A percentile compares a stretch with the other conserved stretches of the same genome.
Evolutionary conservation across 2,797 vertebrate species (phyloP).

Genomic region (Sebastes cheni): DNA sequence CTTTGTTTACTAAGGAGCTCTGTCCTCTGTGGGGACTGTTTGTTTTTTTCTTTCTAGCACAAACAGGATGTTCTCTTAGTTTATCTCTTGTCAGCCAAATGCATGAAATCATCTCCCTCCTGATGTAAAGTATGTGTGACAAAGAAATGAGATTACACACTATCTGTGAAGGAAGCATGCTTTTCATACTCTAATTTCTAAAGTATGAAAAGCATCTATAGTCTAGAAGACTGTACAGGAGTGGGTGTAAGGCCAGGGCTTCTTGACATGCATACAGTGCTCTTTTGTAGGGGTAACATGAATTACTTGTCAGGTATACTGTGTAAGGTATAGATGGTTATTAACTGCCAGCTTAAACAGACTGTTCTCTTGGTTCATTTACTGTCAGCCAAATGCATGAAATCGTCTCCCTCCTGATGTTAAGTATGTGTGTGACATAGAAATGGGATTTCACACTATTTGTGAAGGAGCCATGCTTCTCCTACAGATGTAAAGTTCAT

Average conservation of each 20-base stretch:
- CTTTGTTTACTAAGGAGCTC: conserved; percentile 63
- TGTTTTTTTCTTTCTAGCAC: background rate
- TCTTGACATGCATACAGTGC: too few relatives aligned
- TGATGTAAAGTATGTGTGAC: background rate
- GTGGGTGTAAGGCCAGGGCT: too few relatives aligned
- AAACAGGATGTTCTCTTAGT: background rate
- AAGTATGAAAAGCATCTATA: too few relatives aligned
- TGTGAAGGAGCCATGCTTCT: background rate
- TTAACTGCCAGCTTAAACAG: background rate
- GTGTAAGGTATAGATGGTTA: too few relatives aligned
- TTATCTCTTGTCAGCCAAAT: background rate
- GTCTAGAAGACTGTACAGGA: too few relatives aligned
- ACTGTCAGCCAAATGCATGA: background rate
- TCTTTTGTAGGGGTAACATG: too few relatives aligned
- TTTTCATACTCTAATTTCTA: background rate
- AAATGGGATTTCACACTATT: background rate
- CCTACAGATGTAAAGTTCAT: background rate
- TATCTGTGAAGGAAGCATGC: background rate
- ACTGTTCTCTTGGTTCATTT: background rate
- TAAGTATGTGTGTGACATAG: background rate
- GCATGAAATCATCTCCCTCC: background rate
- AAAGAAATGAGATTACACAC: background rate
- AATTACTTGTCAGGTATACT: too few relatives aligned
- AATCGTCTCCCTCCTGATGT: background rate
- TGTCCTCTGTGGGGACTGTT: background rate